Evolutionary conservation across 2,797 vertebrate genomes (phyloP), one percentile per base, ranked within the genome.

Genomic region (Setipinna tenuifilis): DNA sequence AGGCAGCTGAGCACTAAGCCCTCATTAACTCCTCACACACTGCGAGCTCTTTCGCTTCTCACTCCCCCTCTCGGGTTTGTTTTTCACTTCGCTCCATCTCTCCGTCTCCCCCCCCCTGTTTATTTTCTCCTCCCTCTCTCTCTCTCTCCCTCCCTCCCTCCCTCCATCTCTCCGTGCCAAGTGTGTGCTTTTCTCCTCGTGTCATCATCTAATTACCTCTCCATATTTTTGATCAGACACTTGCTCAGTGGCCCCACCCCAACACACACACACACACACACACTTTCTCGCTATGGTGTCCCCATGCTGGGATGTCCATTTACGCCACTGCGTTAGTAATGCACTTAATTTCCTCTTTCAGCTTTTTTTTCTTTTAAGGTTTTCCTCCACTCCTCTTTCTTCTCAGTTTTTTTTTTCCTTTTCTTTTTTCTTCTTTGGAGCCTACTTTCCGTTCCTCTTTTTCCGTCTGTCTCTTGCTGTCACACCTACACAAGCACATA

Each of bases 11-110:
- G 68, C 68, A 17, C 68, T 75, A 75, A 75, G 68, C 68, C 68
- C 68, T 75, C 68, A 75, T 75, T 75, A 75, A 75, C 68, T 75
- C 28, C 68, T 75, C 68, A 75, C 68, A 75, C 68, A 75, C 68
- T 35, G 68, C 17, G 31, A 75, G 28, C 68, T 75, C 68, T 16
- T 11, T 41, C 68, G 16, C 28, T 75, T 75, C 17, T 19, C 68
- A 75, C 68, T 75, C 68, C 68, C 68, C 68, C 68, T 75, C 31
- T 31, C 28, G 14, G 6, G 28, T 75, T 75, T 75, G 68, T 75
- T 75, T 75, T 41, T 41, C 28, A 35, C 28, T 28, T 75, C 31
- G 31, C 68, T 41, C 68, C 68, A 75, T 68, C 62, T 68, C 65
- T 68, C 65, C 28, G 12, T 28, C 25, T 31, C 65, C 28, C 23